phyloP scores from a whole-genome alignment of 2,113 vertebrate genomes.

The Oncorhynchus tshawytscha region DNA sequence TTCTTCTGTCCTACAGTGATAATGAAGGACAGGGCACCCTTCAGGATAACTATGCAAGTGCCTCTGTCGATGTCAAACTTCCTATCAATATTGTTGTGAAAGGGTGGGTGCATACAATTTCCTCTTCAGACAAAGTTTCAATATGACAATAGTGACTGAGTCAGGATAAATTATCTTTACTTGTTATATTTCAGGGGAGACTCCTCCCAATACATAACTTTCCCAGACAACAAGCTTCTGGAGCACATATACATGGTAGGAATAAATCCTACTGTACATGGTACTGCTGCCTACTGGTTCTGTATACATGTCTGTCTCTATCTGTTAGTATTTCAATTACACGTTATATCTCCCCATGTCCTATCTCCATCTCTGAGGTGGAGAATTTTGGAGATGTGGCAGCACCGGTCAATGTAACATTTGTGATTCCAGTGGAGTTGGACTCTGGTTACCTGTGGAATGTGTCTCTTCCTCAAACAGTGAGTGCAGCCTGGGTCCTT shows the following conservation, averaged over 20 bases:
- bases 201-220: constrained; percentile 32
- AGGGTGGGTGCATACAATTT: constrained; percentile 35
- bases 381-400: constrained; percentile 26
- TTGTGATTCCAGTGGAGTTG: constrained; percentile 39
- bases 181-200: constrained; percentile 24
- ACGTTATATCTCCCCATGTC: neutral
- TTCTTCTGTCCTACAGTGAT: constrained; percentile 6
- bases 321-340: neutral
- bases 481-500: constrained; percentile 13
- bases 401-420: constrained; percentile 24
- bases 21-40: constrained; percentile 36
- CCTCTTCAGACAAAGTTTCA: neutral
- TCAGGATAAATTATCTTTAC: neutral
- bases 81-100: constrained; percentile 33
- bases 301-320: no score
- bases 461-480: constrained; percentile 19
- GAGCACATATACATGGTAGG: constrained; percentile 38
- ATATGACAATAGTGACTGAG: neutral
- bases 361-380: constrained; percentile 20
- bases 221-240: constrained; percentile 14
- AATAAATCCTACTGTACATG: neutral
- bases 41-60: constrained; percentile 36
- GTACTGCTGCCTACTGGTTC: neutral
- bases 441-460: constrained; percentile 28
- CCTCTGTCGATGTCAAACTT: constrained; percentile 16